A percentile compares a stretch with the other conserved stretches of the same genome.
These are phyloP conservation scores for Hephaestus fuliginosus DNA, from an alignment of 2,797 vertebrate genomes.

Conservation along the genomic window DNA sequence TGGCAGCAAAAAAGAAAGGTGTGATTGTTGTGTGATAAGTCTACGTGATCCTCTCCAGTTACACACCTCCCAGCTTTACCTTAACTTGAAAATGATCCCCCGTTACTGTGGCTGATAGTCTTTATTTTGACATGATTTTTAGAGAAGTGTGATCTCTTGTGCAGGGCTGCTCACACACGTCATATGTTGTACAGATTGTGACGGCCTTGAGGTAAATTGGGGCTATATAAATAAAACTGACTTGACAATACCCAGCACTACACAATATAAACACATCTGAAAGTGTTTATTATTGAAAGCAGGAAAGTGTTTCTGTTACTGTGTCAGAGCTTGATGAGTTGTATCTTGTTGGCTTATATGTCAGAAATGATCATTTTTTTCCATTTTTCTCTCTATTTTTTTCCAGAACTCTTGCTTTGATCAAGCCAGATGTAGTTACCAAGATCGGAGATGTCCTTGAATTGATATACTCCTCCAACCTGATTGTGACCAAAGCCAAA, in stretches of 20 bases:
- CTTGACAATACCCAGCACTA: not conserved
- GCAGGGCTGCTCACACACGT: not conserved
- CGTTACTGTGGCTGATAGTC: not conserved
- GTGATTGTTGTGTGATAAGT: slow-evolving; percentile 22
- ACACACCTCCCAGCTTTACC: slow-evolving; percentile 8
- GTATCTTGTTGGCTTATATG: not conserved
- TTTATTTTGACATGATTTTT: not conserved
- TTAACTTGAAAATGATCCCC: not conserved
- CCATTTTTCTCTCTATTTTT: not conserved
- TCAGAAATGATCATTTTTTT: not conserved
- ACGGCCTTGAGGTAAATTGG: not conserved
- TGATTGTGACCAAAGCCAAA: slow-evolving; percentile 96
- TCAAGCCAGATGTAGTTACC: slow-evolving; percentile 91
- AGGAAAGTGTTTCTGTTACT: not conserved
- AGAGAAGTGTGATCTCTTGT: not conserved
- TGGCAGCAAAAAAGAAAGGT: slow-evolving; percentile 95
- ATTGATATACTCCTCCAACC: slow-evolving; percentile 87
- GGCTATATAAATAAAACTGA: not conserved
- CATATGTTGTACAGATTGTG: too few species aligned
- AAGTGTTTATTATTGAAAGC: not conserved
- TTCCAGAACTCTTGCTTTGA: slow-evolving; percentile 93
- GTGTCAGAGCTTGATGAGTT: not conserved
- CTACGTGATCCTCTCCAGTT: slow-evolving; percentile 11
- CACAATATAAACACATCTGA: not conserved
- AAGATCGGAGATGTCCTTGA: slow-evolving; percentile 93